Percentiles rank a stretch among this genome's conserved stretches.
Evolutionary conservation across 2,888 invertebrate species (phyloP).

Genomic region (Epiperipatus broadwayi): DNA sequence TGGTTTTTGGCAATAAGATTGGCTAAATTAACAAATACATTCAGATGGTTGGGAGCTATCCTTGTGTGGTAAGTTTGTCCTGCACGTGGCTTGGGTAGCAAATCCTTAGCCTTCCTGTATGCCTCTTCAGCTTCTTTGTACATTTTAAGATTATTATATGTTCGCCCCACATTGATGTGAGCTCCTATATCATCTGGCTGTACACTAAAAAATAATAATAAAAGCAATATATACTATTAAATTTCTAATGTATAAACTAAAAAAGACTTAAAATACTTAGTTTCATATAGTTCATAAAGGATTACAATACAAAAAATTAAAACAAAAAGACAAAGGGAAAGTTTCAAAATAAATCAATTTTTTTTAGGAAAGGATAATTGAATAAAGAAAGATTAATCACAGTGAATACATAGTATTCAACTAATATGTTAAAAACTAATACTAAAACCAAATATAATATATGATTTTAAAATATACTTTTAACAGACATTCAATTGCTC

Average conservation of each 20-base stretch:
- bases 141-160: slow-evolving; percentile 72
- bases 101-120: slow-evolving; percentile 68
- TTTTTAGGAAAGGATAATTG: too few relatives aligned
- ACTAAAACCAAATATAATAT: too few relatives aligned
- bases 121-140: slow-evolving; percentile 78
- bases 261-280: slow-evolving; percentile 6
- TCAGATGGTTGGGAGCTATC: slow-evolving; percentile 84
- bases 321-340: too few relatives aligned
- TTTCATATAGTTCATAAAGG: slow-evolving; percentile 7
- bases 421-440: too few relatives aligned
- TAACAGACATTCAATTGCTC: too few relatives aligned
- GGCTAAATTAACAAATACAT: slow-evolving; percentile 83
- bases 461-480: too few relatives aligned
- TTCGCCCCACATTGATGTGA: slow-evolving; percentile 88
- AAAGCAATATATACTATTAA: too few relatives aligned
- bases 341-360: too few relatives aligned
- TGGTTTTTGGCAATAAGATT: slow-evolving; percentile 82
- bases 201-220: slow-evolving; percentile 38
- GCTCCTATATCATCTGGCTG: slow-evolving; percentile 92
- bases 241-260: too few relatives aligned
- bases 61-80: slow-evolving; percentile 87
- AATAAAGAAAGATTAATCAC: too few relatives aligned
- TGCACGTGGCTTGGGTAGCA: slow-evolving; percentile 71
- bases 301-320: not conserved
- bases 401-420: too few relatives aligned